Conservation (phyloP, 2,113 vertebrate species). For the Corapipo altera region DNA sequence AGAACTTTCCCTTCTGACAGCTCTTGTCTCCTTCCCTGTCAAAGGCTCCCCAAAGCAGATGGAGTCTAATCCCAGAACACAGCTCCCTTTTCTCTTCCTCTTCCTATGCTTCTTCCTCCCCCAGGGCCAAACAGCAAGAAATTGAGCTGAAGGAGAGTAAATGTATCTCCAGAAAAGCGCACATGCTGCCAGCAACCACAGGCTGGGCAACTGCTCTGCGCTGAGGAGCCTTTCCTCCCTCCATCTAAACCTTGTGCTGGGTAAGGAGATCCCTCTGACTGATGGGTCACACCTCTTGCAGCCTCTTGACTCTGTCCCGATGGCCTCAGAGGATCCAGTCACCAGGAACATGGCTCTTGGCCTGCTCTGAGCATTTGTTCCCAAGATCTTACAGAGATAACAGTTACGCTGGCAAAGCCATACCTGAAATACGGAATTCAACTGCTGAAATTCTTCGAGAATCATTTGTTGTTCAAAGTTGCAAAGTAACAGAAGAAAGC, state of each 20-base stretch:
- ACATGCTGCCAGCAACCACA: not conserved
- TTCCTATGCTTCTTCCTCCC: not conserved
- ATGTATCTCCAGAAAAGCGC: not conserved
- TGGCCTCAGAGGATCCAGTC: not conserved
- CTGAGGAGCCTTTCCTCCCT: not conserved
- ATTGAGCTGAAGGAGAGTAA: not conserved
- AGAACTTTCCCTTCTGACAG: not conserved
- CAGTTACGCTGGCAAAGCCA: not conserved
- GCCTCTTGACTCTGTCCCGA: not conserved
- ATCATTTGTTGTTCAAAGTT: conserved; percentile 74
- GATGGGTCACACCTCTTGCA: fast-evolving
- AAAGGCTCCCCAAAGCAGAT: not conserved
- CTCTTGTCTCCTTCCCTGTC: not conserved
- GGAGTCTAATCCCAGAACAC: not conserved
- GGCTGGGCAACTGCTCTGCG: not conserved
- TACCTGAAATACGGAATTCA: conserved; percentile 78
- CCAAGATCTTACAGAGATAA: not conserved
- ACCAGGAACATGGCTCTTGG: fast-evolving
- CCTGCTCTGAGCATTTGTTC: not conserved
- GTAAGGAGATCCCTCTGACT: not conserved
- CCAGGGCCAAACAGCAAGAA: not conserved
- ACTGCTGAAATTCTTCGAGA: conserved; percentile 69
- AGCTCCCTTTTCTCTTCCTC: not conserved
- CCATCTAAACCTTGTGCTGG: not conserved
- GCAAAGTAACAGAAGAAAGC: conserved; percentile 18